phyloP scores from a whole-genome alignment of 2,888 invertebrate genomes.

The Drosophila buzzatii region DNA sequence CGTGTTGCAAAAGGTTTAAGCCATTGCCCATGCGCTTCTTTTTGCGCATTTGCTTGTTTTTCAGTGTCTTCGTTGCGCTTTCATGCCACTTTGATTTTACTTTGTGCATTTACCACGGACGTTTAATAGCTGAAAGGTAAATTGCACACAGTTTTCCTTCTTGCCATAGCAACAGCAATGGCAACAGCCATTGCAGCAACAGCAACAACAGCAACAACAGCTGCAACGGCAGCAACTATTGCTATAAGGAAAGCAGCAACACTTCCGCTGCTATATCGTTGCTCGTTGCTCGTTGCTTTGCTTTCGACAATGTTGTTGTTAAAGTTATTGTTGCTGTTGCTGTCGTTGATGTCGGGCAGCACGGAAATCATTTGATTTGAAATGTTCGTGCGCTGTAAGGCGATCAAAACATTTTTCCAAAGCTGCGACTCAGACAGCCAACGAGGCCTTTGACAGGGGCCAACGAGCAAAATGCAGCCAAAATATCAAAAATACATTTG shows the following conservation, averaged over 20 bases:
- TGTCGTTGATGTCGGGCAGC: conserved; percentile 53
- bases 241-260: conserved; percentile 55
- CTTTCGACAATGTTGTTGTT: conserved; percentile 27
- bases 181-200: conserved; percentile 50
- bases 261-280: conserved; percentile 71
- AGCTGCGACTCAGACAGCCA: conserved; percentile 9
- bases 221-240: conserved; percentile 23
- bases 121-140: conserved; percentile 80
- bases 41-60: conserved; percentile 35
- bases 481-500: conserved; percentile 50
- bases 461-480: conserved; percentile 16
- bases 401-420: conserved; percentile 73
- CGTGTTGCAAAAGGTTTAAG: conserved; percentile 71
- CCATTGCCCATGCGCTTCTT: conserved; percentile 58
- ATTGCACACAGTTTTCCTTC: conserved; percentile 72
- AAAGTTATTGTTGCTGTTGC: conserved; percentile 7
- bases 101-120: conserved; percentile 78
- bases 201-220: conserved; percentile 6
- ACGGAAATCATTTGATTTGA: conserved; percentile 80
- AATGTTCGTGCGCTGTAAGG: conserved; percentile 72
- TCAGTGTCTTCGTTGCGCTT: conserved; percentile 71
- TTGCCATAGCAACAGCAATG: conserved; percentile 57
- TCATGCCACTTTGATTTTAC: conserved; percentile 79
- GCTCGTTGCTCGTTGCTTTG: conserved; percentile 45
- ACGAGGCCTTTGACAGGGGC: neutral